Conservation (phyloP, 1,140 invertebrate species). For the Lysiphlebus fabarum region DNA sequence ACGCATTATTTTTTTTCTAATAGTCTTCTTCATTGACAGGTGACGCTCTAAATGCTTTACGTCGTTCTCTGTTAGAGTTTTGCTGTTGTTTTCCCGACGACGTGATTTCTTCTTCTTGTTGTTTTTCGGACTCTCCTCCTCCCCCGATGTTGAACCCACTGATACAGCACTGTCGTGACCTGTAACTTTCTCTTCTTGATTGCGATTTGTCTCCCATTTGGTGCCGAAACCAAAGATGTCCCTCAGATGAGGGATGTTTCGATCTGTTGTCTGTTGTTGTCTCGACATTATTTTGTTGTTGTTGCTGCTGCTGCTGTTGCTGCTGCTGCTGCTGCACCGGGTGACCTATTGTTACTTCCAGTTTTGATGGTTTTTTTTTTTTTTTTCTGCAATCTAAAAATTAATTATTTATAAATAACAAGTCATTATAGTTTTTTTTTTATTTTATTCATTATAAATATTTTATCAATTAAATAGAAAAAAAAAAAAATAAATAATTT, state of each 20-base stretch:
- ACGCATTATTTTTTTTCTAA: conserved; percentile 80
- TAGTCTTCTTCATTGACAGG: conserved; percentile 84
- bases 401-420: not conserved
- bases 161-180: conserved; percentile 57
- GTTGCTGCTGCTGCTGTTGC: too few species aligned
- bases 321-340: not conserved
- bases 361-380: conserved; percentile 3
- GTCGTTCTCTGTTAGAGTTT: conserved; percentile 64
- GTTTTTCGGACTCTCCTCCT: conserved; percentile 59
- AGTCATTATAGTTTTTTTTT: not conserved
- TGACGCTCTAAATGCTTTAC: conserved; percentile 76
- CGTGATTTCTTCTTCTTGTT: conserved; percentile 59
- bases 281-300: conserved; percentile 38
- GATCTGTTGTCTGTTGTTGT: conserved; percentile 58
- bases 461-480: too few species aligned
- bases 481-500: too few species aligned
- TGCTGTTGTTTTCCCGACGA: conserved; percentile 59
- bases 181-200: conserved; percentile 43
- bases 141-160: conserved; percentile 55
- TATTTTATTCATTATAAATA: too few species aligned
- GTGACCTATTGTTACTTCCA: conserved; percentile 10
- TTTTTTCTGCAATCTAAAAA: not conserved
- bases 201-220: conserved; percentile 45
- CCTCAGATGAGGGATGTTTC: conserved; percentile 65
- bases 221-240: conserved; percentile 65